Evolutionary conservation across 1,140 invertebrate genomes (phyloP), one percentile per base, ranked within the genome.

Genomic region (Panagrolaimus sp.): DNA sequence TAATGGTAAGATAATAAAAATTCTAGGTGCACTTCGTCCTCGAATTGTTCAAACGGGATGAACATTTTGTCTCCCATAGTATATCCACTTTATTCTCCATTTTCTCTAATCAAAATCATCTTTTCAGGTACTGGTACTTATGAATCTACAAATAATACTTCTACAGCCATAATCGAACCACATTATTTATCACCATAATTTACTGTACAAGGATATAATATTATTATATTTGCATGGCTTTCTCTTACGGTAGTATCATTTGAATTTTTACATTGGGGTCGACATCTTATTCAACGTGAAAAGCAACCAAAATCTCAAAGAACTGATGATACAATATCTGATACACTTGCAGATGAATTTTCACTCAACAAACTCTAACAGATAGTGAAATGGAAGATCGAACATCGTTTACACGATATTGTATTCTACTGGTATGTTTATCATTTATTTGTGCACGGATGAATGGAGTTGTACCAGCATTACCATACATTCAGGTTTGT

Each of bases 141-240:
- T 62, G 44, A 53, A 4, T 48, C 20, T 20, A 11, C 23, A 14
- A 16, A 62, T 1, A 31, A 48, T 38, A 5, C 2, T 9, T 65
- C 25, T 1, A 16, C 1, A 0, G 11, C 11, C 5, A 27, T 9
- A 8, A 20, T 27, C 9, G 25, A 20, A 27, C 16, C 31, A 14
- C 16, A 63, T 2, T 45, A 63, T 63, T 27, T 23, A 23, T 16
- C 62, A 0, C 16, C 62, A 42, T 38, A 20, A 27, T 38, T 45
- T 20, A 27, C 13, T n/a, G 23, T 63, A 3, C 13, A 20, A 16
- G 44, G 11, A 53, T 66, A 47, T 45, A 66, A 66, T 14, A 9
- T 66, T 13, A 45, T 66, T 31, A 66, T 66, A 43, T 47, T 48
- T 45, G 45, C 2, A 9, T 66, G 64, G 64, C 23, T 66, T 23